Evolutionary conservation across 2,797 vertebrate genomes (phyloP).

Genomic region (Falco concolor): DNA sequence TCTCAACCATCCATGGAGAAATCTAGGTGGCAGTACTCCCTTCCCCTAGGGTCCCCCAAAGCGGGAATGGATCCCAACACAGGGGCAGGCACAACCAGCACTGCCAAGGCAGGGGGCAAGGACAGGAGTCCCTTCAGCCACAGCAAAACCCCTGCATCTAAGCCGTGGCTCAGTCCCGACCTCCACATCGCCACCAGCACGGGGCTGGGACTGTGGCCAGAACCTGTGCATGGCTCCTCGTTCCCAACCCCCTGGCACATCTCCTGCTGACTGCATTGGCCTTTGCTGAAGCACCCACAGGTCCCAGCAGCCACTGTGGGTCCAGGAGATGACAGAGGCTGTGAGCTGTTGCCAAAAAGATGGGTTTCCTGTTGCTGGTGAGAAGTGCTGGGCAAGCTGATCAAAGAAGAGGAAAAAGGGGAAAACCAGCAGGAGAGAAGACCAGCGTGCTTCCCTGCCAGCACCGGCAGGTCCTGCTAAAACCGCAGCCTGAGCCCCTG

Average conservation of each 20-base stretch:
- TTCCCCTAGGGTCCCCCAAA: neutral
- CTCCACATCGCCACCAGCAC: neutral
- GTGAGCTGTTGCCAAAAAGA: neutral
- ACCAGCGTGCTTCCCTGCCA: neutral
- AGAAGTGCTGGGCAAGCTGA: neutral
- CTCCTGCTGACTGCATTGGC: neutral
- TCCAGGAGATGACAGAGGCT: neutral
- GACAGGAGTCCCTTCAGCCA: neutral
- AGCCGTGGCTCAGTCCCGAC: rapidly evolving
- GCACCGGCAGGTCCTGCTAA: neutral
- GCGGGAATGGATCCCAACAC: neutral
- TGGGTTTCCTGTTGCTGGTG: neutral
- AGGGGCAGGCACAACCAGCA: neutral
- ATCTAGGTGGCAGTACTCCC: neutral
- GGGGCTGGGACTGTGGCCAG: neutral
- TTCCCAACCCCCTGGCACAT: neutral
- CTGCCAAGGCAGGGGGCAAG: neutral
- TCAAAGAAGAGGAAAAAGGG: neutral
- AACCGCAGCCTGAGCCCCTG: neutral
- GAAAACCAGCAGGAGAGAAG: neutral
- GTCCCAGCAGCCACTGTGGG: neutral
- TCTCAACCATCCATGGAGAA: neutral
- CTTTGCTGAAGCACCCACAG: neutral
- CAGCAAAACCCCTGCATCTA: neutral
- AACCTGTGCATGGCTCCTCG: rapidly evolving